Base-by-base conservation (phyloP, 1,140 invertebrate species). In the Drosophila leontia region DNA sequence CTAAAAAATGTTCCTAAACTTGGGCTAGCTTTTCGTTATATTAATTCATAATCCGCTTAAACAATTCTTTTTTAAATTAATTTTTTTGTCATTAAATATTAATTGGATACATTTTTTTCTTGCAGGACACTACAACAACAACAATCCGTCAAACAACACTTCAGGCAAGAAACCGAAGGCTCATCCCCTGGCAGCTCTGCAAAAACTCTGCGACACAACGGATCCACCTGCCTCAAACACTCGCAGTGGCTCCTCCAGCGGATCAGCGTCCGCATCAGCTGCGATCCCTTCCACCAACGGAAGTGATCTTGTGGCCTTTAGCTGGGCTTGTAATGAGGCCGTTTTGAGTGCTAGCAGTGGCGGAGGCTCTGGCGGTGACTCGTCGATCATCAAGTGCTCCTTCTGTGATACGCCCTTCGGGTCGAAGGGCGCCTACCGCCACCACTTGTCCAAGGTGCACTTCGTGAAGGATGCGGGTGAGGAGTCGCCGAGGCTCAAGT, bases 371-470 rank as follows among this genome's bases (percentile, higher is more conserved):
- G 61, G 48, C 19, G 75, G 41, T 5, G 83, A 78, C 13, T 32
- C 71, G 80, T 97, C 97, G 13, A 96, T 98, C 44, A 98, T 98
- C 95, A 98, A 99, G 92, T 99, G 98, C 93, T 97, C 98, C 19
- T 97, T 98, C 82, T 99, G 98, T 94, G 98, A 99, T 93, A 98
- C 98, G 17, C 97, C 97, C 11, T 99, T 99, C 92, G 97, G 98
- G 59, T 99, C 98, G 3, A 99, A 99, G 93, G 98, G 98, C 35
- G 98, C 98, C 2, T 99, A 99, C 93, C 95, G 98, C 80, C 98
- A 99, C 93, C 98, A 99, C 91, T 93, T 99, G 64, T 98, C 98
- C 56, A 98, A 99, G 92, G 98, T 98, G 96, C 98, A 99, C 93
- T 98, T 99, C 87, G 97, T 99, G 32, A 99, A 99, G 92, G 98